Percentiles rank a stretch among this genome's conserved stretches.
Conservation (phyloP, 2,797 vertebrate genomes). For the Erethizon dorsatum region DNA sequence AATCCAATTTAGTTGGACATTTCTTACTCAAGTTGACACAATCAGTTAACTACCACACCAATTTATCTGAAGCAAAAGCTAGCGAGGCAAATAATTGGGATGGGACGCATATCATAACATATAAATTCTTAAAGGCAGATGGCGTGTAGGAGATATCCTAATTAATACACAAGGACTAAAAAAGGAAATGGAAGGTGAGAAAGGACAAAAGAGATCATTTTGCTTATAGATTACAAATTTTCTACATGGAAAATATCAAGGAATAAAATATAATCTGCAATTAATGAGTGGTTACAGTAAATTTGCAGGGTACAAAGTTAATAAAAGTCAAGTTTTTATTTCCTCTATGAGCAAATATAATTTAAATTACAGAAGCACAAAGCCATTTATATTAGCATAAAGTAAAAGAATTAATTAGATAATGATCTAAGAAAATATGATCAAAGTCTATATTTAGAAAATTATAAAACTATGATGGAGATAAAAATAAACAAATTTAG, state of each 20-base stretch:
- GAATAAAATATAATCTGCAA: background rate
- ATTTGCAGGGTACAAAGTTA: background rate
- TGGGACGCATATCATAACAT: background rate
- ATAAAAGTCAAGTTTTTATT: background rate
- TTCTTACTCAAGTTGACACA: background rate
- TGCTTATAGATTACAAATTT: background rate
- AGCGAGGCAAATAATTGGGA: background rate
- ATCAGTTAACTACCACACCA: background rate
- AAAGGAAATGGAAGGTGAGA: background rate
- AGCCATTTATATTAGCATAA: background rate
- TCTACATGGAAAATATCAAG: background rate
- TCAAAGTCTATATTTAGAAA: background rate
- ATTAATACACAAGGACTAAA: background rate
- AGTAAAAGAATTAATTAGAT: background rate
- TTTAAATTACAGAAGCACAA: background rate
- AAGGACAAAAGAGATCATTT: background rate
- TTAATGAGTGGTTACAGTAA: background rate
- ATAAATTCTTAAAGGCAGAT: background rate
- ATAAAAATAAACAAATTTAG: background rate
- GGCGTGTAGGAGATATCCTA: background rate
- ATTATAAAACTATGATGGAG: background rate
- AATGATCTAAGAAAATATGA: background rate
- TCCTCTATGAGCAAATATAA: background rate
- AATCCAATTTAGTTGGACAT: background rate
- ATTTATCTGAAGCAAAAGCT: background rate